phyloP scores from a whole-genome alignment of 2,113 vertebrate genomes.

The Furnarius figulus region DNA sequence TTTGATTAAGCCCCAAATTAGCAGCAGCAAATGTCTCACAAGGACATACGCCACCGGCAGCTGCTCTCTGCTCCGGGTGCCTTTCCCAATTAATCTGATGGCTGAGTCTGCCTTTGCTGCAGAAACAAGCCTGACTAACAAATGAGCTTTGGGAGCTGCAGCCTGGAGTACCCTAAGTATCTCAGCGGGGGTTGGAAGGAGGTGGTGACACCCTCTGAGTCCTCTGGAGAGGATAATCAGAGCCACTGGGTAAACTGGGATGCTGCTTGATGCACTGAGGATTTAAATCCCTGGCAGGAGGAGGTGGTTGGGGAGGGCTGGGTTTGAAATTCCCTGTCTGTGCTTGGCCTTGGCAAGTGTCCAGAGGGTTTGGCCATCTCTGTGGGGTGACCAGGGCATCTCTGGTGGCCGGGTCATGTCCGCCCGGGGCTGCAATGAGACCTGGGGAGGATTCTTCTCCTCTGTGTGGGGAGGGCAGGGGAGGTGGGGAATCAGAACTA shows the following conservation, averaged over 20 bases:
- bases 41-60: constrained; percentile 35
- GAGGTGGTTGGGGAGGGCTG: neutral
- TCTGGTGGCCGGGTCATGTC: neutral
- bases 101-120: neutral
- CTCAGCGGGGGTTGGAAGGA: neutral
- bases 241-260: neutral
- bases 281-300: neutral
- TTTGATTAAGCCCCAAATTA: constrained; percentile 53
- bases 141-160: neutral
- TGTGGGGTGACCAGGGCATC: neutral
- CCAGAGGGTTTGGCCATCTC: neutral
- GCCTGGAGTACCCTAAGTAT: neutral
- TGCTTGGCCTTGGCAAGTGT: rapidly evolving
- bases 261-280: neutral
- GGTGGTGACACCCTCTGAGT: neutral
- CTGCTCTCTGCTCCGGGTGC: constrained; percentile 27
- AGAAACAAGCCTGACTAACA: neutral
- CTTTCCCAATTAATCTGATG: constrained; percentile 19
- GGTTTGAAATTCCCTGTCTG: neutral
- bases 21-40: constrained; percentile 26
- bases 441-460: neutral
- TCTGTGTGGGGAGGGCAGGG: neutral
- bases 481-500: neutral
- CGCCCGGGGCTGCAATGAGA: neutral
- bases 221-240: neutral